A percentile compares a stretch with the other conserved stretches of the same genome.
These are phyloP conservation scores for Festucalex cinctus DNA, from an alignment of 2,113 vertebrate species.

Conservation along the genomic window DNA sequence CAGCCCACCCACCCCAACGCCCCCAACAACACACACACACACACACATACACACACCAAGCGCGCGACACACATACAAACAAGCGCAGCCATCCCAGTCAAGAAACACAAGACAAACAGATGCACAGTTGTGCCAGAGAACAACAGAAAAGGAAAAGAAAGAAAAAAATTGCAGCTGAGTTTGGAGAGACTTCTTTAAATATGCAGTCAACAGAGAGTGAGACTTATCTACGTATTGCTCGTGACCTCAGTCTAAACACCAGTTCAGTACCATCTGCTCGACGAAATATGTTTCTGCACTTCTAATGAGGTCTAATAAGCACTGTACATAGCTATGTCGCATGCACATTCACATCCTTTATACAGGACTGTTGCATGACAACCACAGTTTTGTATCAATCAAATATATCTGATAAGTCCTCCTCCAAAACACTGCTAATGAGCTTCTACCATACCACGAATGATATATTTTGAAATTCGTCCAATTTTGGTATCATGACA, in stretches of 20 bases:
- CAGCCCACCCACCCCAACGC: constrained; percentile 17
- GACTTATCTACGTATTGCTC: constrained; percentile 8
- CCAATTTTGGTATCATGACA: constrained; percentile 2
- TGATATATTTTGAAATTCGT: not conserved
- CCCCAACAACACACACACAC: constrained; percentile 21
- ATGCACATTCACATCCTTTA: constrained; percentile 4
- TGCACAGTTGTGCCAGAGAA: constrained; percentile 55
- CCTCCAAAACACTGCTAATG: not conserved
- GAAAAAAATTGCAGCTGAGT: constrained; percentile 48
- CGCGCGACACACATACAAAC: constrained; percentile 7
- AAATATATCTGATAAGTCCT: not conserved
- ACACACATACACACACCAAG: constrained; percentile 25
- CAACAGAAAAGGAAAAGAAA: constrained; percentile 57
- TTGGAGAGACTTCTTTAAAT: constrained; percentile 42
- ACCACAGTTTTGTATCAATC: not conserved
- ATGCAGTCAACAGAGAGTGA: constrained; percentile 29
- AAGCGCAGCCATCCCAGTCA: constrained; percentile 16
- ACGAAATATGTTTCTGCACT: constrained; percentile 7
- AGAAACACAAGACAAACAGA: constrained; percentile 51
- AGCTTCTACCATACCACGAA: not conserved
- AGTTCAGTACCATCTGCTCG: constrained; percentile 11
- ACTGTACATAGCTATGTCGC: not conserved
- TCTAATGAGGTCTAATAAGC: not conserved
- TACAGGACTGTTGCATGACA: constrained; percentile 17
- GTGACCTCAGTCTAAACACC: constrained; percentile 8